phyloP scores from a whole-genome alignment of 2,888 invertebrate species.

The Polietes domitor region DNA sequence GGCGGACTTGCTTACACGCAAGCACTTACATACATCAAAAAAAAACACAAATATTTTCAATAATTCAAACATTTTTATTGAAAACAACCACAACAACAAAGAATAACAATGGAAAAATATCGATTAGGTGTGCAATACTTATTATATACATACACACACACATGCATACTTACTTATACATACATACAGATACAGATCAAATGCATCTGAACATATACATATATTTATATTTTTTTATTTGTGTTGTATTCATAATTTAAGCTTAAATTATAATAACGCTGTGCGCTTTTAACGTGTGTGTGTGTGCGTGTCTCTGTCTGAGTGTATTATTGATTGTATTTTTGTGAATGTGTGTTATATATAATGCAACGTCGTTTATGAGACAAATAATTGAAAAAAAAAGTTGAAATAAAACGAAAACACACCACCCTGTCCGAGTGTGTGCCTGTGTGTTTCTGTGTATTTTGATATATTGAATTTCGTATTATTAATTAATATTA shows the following conservation, averaged over 20 bases:
- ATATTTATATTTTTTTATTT: constrained; percentile 42
- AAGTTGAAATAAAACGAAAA: background rate
- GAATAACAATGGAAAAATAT: background rate
- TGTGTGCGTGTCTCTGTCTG: background rate
- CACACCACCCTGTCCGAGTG: background rate
- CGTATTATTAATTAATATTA: too few relatives aligned
- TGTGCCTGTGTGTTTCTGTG: constrained; percentile 6
- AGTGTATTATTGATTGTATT: constrained; percentile 22
- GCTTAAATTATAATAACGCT: constrained; percentile 45
- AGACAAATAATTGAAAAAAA: background rate
- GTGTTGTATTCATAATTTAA: constrained; percentile 52
- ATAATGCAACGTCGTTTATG: background rate
- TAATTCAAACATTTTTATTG: constrained; percentile 13
- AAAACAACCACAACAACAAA: constrained; percentile 40
- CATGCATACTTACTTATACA: background rate
- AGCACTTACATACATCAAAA: constrained; percentile 33
- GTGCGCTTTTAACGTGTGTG: constrained; percentile 33
- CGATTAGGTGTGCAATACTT: constrained; percentile 59
- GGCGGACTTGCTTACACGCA: constrained; percentile 5
- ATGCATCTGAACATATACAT: background rate
- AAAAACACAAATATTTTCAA: constrained; percentile 7
- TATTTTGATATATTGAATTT: constrained; percentile 61
- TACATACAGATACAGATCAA: background rate
- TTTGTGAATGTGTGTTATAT: constrained; percentile 40
- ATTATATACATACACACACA: background rate